A percentile compares a stretch with the other conserved stretches of the same genome.
Evolutionary conservation across 2,113 vertebrate species (phyloP).

Genomic region (Xyliphius kryptos): DNA sequence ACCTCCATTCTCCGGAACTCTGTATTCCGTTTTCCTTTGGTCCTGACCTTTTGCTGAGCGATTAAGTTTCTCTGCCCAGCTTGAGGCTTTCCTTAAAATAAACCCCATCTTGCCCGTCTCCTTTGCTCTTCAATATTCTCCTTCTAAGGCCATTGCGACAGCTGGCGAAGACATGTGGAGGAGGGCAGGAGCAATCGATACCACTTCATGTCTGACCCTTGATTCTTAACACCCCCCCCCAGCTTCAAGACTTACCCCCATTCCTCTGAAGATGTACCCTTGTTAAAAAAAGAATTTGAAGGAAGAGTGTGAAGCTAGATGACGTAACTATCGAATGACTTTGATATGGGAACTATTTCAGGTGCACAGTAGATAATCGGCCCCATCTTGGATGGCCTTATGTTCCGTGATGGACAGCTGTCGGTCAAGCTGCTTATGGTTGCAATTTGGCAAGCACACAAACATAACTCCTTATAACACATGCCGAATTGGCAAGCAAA

Average conservation of each 20-base stretch:
- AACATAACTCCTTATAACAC: not conserved
- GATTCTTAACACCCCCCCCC: constrained; percentile 14
- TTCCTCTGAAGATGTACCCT: constrained; percentile 10
- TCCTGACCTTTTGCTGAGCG: constrained; percentile 70
- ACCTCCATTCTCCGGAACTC: constrained; percentile 41
- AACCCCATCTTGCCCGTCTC: constrained; percentile 52
- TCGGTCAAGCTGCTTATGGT: constrained; percentile 3
- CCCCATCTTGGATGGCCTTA: too few relatives aligned
- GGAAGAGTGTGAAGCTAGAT: too few relatives aligned
- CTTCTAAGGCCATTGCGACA: constrained; percentile 74
- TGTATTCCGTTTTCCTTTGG: constrained; percentile 54
- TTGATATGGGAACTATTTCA: constrained; percentile 24
- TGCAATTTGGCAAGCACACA: not conserved
- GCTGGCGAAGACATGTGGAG: constrained; percentile 55
- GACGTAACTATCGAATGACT: too few relatives aligned
- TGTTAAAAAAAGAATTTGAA: constrained; percentile 10
- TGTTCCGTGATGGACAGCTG: not conserved
- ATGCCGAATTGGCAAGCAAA: constrained; percentile 23
- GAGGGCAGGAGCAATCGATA: constrained; percentile 61
- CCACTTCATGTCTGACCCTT: too few relatives aligned
- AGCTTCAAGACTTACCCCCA: not conserved
- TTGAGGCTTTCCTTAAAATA: constrained; percentile 68
- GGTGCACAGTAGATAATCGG: too few relatives aligned
- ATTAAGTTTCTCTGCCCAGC: constrained; percentile 69
- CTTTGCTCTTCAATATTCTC: constrained; percentile 61